phyloP scores from a whole-genome alignment of 2,113 vertebrate species.

The Oryzias curvinotus region DNA sequence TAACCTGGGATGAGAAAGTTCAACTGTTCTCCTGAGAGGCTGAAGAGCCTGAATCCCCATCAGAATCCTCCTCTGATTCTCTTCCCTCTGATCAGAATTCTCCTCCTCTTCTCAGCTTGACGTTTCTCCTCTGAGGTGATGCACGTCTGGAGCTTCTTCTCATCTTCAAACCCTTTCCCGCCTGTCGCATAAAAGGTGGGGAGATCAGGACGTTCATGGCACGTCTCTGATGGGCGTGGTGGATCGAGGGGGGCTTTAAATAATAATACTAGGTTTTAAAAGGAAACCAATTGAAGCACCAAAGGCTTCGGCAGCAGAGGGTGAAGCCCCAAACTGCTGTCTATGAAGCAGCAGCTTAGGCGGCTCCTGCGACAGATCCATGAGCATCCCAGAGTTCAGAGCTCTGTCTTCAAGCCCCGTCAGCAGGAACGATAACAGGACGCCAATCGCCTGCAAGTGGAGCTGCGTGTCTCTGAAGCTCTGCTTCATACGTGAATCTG shows the following conservation, averaged over 20 bases:
- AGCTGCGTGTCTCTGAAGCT: slow-evolving; percentile 18
- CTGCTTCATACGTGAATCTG: slow-evolving; percentile 19
- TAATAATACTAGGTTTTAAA: slow-evolving; percentile 39
- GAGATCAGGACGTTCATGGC: not conserved
- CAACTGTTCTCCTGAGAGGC: too few species aligned
- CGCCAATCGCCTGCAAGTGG: not conserved
- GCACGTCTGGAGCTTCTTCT: not conserved
- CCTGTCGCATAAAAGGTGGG: not conserved
- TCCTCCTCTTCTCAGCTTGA: slow-evolving; percentile 61
- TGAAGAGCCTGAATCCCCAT: slow-evolving; percentile 6
- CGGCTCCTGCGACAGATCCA: slow-evolving; percentile 1
- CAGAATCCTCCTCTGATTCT: slow-evolving; percentile 44
- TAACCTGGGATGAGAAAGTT: too few species aligned
- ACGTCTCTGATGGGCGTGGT: slow-evolving; percentile 49
- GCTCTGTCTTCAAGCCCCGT: slow-evolving; percentile 1
- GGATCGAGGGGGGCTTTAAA: slow-evolving; percentile 44
- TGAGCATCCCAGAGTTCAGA: slow-evolving; percentile 15
- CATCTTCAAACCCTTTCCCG: slow-evolving; percentile 7
- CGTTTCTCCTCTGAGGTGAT: slow-evolving; percentile 20
- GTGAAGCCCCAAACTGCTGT: slow-evolving; percentile 20
- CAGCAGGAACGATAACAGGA: slow-evolving; percentile 4
- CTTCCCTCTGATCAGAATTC: slow-evolving; percentile 55
- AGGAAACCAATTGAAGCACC: not conserved
- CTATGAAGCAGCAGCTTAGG: slow-evolving; percentile 40
- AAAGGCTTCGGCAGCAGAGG: slow-evolving; percentile 59